These are phyloP conservation scores for Drosophila aldrichi DNA, from an alignment of 2,888 invertebrate genomes.

Conservation along the genomic window DNA sequence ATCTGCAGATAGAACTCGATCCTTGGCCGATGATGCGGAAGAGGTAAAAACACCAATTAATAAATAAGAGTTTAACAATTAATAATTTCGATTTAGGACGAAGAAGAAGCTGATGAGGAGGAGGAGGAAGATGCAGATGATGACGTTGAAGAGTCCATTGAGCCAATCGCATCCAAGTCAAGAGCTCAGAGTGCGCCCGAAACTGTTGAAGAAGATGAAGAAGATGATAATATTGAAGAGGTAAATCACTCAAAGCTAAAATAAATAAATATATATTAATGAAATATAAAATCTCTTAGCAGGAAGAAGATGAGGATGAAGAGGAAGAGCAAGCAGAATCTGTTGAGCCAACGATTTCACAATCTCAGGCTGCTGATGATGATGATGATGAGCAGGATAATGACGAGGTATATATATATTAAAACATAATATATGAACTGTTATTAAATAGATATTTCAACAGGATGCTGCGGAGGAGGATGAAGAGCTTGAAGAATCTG, in stretches of 20 bases:
- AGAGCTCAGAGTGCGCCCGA: conserved; percentile 46
- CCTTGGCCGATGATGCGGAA: conserved; percentile 56
- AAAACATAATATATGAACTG: not conserved
- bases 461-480: conserved; percentile 36
- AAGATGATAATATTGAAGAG: conserved; percentile 41
- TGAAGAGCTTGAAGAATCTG: conserved; percentile 38
- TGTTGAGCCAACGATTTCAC: conserved; percentile 48
- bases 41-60: not conserved
- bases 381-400: conserved; percentile 29
- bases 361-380: conserved; percentile 33
- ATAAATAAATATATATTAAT: not conserved
- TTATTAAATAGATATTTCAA: not conserved
- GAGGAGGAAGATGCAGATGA: conserved; percentile 58
- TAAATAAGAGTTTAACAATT: too few species aligned
- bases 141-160: conserved; percentile 78
- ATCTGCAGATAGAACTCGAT: conserved; percentile 46
- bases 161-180: conserved; percentile 44
- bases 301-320: conserved; percentile 33
- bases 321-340: conserved; percentile 77
- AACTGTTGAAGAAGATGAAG: conserved; percentile 46
- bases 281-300: not conserved
- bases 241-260: not conserved
- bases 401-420: conserved; percentile 16
- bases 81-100: conserved; percentile 1
- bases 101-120: conserved; percentile 22